Conservation (phyloP, 2,888 invertebrate genomes). For the Podabrus alpinus region DNA sequence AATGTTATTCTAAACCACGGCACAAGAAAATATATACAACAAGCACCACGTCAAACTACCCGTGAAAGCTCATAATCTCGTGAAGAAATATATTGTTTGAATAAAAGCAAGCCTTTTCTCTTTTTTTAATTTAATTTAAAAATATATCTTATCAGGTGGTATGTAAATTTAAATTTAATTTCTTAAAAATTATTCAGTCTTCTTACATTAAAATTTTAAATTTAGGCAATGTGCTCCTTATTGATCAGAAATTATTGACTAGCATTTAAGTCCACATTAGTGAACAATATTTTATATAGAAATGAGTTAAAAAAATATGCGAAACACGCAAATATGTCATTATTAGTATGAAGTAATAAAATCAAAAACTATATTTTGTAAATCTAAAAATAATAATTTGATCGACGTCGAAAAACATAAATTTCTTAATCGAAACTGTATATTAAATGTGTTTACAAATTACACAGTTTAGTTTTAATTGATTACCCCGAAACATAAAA, state of each 20-base stretch:
- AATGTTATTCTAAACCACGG: too few relatives aligned
- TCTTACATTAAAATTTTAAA: not conserved
- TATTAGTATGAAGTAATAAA: not conserved
- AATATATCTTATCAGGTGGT: not conserved
- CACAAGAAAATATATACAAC: too few relatives aligned
- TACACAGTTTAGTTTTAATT: too few relatives aligned
- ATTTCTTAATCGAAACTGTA: too few relatives aligned
- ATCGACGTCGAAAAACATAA: too few relatives aligned
- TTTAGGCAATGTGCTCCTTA: not conserved
- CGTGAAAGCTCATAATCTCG: too few relatives aligned
- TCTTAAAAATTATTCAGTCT: not conserved
- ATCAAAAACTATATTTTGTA: not conserved
- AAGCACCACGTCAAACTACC: too few relatives aligned
- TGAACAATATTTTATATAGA: not conserved
- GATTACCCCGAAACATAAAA: too few relatives aligned
- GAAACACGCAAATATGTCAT: not conserved
- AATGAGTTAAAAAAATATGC: not conserved
- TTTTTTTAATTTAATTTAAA: too few relatives aligned
- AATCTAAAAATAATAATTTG: not conserved
- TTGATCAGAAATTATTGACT: not conserved
- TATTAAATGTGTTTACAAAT: too few relatives aligned
- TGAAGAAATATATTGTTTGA: too few relatives aligned
- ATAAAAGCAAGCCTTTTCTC: too few relatives aligned
- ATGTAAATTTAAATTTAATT: not conserved
- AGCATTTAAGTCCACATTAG: not conserved